Base-by-base conservation (phyloP, 2,888 invertebrate genomes). In the Eurytoma californica region DNA sequence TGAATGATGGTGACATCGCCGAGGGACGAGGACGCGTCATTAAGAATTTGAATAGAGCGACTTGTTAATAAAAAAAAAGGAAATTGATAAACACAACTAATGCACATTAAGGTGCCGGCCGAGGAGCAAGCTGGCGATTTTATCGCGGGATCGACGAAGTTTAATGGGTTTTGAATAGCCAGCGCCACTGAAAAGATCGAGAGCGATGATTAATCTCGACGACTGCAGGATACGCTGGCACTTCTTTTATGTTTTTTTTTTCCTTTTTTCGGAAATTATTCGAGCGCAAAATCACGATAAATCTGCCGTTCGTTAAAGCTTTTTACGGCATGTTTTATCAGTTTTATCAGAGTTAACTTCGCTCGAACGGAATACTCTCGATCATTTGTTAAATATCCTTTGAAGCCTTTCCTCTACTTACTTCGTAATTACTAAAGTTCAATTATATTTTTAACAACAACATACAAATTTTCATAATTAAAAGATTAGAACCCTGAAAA, bases 131-230 rank as follows among this genome's bases (percentile, higher is more conserved):
- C 28, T 66, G 24, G 16, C 49, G 28, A 57, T 67, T 53, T 20
- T 60, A 75, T 75, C 75, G 75, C 60, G 18, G 53, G 68, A 75
- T 75, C 51, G 60, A 61, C 53, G 60, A 16, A 58, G 30, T 75
- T 74, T 67, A 75, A 75, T 75, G 75, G 53, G 51, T 60, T 75
- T 73, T 73, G 72, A 73, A 73, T 73, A 73, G 72, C 55, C 67
- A 53, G 7, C 51, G 58, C 39, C 9, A 7, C 13, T 58, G 60
- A 51, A 53, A 51, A 60, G 51, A 28, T 67, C 28, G 12, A 67
- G 60, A 58, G 16, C 12, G 60, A 75, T 68, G 67, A 75, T 75
- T 68, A 61, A 67, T 75, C 67, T 75, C 14, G 58, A 49, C 30
- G 13, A 4, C 14, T 18, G 60, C 28, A 30, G 30, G 18, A 28